Evolutionary conservation across 2,113 vertebrate genomes (phyloP), one percentile per base, ranked within the genome.

Genomic region (Nestor notabilis): DNA sequence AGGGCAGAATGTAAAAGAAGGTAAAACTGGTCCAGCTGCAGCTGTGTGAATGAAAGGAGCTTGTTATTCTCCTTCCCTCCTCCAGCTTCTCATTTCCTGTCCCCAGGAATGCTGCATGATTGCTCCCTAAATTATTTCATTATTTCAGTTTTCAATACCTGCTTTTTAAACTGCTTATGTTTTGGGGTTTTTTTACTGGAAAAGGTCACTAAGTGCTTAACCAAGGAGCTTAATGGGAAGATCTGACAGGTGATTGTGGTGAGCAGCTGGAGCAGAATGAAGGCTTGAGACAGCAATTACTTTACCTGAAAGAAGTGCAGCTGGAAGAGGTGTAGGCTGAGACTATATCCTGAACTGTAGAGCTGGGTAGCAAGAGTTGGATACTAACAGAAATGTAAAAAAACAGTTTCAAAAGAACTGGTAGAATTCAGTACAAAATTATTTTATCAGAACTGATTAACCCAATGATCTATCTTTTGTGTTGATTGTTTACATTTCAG

Each of bases 211-310:
- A 50, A 80, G 7, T 75, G 1, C 19, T 77, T 77, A 55, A 69
- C 55, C 23, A 87, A n/a, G 27, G 7, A 50, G 4, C 15, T 50
- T 55, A 83, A 46, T 0, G 0, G 39, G 8, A 27, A 77, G 21
- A 24, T 80, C 47, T 83, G 28, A 41, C 5, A 47, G 5, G 18
- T 16, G 8, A 7, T 17, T 33, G 15, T 33, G n/a, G 21, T 35
- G 29, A 70, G 11, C 4, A 85, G 2, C 23, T 19, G 19, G 10
- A 17, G 11, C 24, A 92, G 39, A 74, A 55, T 33, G 12, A 77
- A 72, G 23, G 7, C 3, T 43, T 4, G 4, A 10, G 6, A 1
- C 1, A 35, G 13, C 3, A 82, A 39, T 9, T 28, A 11, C 5
- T 68, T 65, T 47, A 70, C 14, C 44, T 88, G 44, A 35, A 78